Evolutionary conservation across 2,888 invertebrate genomes (phyloP).

Genomic region (Archaeoteleia sp.): DNA sequence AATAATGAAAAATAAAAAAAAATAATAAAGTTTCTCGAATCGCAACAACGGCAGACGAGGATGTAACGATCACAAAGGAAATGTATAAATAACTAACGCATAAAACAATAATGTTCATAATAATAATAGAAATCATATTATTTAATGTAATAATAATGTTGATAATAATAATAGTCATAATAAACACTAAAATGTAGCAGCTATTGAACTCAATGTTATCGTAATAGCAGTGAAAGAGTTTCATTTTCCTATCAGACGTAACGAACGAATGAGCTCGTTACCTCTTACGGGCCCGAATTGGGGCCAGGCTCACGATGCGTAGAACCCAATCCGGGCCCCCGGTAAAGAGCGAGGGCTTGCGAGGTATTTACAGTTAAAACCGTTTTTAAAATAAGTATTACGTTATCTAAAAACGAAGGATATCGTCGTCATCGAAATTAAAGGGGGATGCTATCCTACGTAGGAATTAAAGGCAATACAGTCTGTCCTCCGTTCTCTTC

Average conservation of each 20-base stretch:
- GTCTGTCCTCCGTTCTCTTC: constrained; percentile 69
- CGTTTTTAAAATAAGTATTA: constrained; percentile 40
- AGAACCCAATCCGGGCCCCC: constrained; percentile 44
- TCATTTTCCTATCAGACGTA: constrained; percentile 36
- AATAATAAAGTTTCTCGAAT: constrained; percentile 17
- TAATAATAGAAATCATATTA: constrained; percentile 50
- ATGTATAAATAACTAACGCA: constrained; percentile 67
- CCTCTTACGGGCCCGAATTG: constrained; percentile 41
- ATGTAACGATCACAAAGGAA: constrained; percentile 66
- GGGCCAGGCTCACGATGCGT: constrained; percentile 45
- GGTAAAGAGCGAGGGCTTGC: constrained; percentile 54
- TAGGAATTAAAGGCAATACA: constrained; percentile 68
- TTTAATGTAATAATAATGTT: constrained; percentile 36
- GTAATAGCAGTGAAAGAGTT: constrained; percentile 45
- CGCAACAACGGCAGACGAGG: constrained; percentile 60
- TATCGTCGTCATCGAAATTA: constrained; percentile 27
- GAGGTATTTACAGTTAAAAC: constrained; percentile 66
- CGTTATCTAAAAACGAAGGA: constrained; percentile 36
- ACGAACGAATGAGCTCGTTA: constrained; percentile 45
- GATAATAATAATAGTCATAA: constrained; percentile 39
- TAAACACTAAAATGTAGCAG: constrained; percentile 35
- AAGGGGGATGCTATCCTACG: constrained; percentile 62
- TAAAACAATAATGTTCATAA: constrained; percentile 62
- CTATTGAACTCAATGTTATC: constrained; percentile 44
- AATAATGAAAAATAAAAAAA: constrained; percentile 10